These are phyloP conservation scores for Micromys minutus DNA, from an alignment of 2,113 vertebrate species.

Conservation along the genomic window DNA sequence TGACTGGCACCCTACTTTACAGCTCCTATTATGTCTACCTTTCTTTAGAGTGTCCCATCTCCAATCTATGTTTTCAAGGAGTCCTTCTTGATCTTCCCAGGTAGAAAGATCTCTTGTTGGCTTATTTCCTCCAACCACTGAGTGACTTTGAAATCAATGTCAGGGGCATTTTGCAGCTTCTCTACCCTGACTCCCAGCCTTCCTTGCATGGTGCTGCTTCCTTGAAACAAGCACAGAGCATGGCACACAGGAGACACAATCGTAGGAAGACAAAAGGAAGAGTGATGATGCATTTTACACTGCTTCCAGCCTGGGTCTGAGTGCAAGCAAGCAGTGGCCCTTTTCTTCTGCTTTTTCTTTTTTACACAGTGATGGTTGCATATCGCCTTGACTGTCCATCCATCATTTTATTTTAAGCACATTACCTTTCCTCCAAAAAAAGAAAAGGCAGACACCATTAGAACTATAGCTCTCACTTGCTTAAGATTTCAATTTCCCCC, in stretches of 20 bases:
- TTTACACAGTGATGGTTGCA: constrained; percentile 15
- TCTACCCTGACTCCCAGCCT: neutral
- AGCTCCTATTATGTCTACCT: neutral
- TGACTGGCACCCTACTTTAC: neutral
- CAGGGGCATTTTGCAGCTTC: neutral
- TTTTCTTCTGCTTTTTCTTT: neutral
- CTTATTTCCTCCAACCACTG: neutral
- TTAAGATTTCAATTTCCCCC: constrained; percentile 86
- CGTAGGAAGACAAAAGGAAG: neutral
- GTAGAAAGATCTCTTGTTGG: neutral
- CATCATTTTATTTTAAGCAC: constrained; percentile 88
- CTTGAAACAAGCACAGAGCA: neutral
- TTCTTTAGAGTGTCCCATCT: neutral
- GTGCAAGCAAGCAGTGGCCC: neutral
- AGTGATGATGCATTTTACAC: neutral
- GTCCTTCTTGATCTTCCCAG: rapidly evolving
- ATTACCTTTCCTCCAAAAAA: constrained; percentile 83
- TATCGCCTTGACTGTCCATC: constrained; percentile 72
- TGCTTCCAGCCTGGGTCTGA: neutral
- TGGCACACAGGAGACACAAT: neutral
- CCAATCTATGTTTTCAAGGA: neutral
- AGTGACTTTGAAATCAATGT: neutral
- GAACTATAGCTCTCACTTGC: constrained; percentile 83
- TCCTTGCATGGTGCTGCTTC: neutral
- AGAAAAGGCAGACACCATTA: constrained; percentile 85